Evolutionary conservation across 2,113 vertebrate genomes (phyloP), one percentile per base, ranked within the genome.

Genomic region (Cichladusa arquata): DNA sequence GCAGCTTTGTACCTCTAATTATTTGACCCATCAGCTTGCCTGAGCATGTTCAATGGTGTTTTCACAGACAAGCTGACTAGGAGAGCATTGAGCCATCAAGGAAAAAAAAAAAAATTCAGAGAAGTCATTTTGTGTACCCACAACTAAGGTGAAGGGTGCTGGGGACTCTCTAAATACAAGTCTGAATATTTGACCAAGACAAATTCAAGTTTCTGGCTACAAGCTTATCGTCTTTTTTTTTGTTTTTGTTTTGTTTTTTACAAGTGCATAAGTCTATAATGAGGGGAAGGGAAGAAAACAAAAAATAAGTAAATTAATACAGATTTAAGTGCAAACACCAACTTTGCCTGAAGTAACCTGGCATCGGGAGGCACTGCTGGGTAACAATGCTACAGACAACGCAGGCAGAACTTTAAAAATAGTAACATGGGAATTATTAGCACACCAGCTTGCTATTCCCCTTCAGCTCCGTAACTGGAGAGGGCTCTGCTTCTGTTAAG

Each of bases 371-470:
- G 88, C 83, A 93, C 65, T 87, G 47, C 81, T 70, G 67, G n/a
- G 51, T 77, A 95, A 83, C 60, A 91, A 19, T 1, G 6, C 26
- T 53, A 51, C 25, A 66, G 88, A 81, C 74, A 80, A 82, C 50
- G 10, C 31, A 84, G 58, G 56, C 83, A 83, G 45, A 80, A 71
- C 25, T 67, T 95, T 83, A 93, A 93, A 95, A 92, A 93, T 88
- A 96, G 94, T 54, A 95, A 88, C 72, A 56, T 5, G 14, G 76
- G 78, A 92, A 72, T 90, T 77, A 93, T 66, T 95, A 90, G 74
- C 81, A 93, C 70, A 90, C 12, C 71, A 70, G 89, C 51, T 91
- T 85, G 82, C 91, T 91, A 91, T 95, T 95, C 76, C 34, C 36
- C 67, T 85, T 92, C 74, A 95, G 91, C 84, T 81, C 84, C 0